Conservation (phyloP, 2,113 vertebrate genomes). For the Ochotona curzoniae region DNA sequence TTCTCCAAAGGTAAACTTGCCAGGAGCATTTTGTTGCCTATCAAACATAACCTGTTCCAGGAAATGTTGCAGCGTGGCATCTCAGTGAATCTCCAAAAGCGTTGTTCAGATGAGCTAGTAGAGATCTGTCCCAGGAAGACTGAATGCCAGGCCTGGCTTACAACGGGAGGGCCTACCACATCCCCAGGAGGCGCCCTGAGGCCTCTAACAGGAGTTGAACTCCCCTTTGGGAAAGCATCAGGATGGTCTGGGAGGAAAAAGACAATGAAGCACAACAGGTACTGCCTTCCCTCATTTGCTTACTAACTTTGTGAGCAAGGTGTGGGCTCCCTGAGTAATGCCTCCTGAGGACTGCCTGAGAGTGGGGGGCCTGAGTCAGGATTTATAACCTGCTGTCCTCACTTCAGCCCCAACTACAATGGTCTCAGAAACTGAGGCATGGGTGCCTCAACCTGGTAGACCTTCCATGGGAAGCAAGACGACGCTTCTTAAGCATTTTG, state of each 20-base stretch:
- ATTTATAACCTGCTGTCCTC: background rate
- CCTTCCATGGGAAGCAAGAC: background rate
- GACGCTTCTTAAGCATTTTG: background rate
- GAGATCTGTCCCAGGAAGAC: background rate
- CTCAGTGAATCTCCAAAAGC: background rate
- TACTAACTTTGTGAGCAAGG: rapidly evolving
- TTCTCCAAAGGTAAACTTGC: background rate
- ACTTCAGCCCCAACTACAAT: background rate
- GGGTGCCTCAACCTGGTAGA: background rate
- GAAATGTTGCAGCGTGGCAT: background rate
- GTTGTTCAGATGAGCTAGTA: background rate
- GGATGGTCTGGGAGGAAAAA: background rate
- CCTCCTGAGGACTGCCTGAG: background rate
- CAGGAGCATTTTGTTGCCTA: background rate
- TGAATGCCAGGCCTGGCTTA: background rate
- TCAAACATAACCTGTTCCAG: background rate
- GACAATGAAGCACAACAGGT: background rate
- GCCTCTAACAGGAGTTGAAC: background rate
- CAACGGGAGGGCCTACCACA: background rate
- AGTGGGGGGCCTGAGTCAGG: too few species aligned
- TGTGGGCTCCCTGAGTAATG: background rate
- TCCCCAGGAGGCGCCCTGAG: background rate
- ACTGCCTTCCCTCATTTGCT: background rate
- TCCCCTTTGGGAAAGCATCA: background rate
- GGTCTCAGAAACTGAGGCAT: background rate